phyloP scores from a whole-genome alignment of 2,888 invertebrate genomes.

The Operophtera brumata region DNA sequence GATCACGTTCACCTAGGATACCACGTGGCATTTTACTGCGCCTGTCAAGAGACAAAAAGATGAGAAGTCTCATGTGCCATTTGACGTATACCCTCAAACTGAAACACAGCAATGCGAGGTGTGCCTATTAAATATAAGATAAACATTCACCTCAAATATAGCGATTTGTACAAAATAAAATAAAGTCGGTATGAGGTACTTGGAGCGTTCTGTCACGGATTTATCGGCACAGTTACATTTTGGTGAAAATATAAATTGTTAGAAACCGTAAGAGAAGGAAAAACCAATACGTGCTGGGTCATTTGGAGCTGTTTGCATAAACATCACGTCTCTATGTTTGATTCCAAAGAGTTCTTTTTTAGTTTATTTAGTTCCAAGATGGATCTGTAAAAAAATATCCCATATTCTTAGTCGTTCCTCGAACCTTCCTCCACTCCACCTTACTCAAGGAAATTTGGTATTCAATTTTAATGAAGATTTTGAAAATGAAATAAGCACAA shows the following conservation, averaged over 20 bases:
- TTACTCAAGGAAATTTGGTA: no score
- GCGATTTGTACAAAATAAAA: constrained; percentile 8
- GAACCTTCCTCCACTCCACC: no score
- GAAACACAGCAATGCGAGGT: no score
- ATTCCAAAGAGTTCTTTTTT: constrained; percentile 16
- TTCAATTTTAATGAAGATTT: no score
- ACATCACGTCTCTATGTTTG: constrained; percentile 49
- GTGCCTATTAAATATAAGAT: no score
- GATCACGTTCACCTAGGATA: no score
- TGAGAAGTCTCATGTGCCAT: not conserved
- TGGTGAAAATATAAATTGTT: constrained; percentile 51
- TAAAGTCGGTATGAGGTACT: constrained; percentile 6
- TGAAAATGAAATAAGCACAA: no score
- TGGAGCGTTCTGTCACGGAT: constrained; percentile 38
- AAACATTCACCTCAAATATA: not conserved
- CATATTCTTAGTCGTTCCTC: no score
- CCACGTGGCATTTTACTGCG: not conserved
- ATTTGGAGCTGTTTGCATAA: constrained; percentile 42
- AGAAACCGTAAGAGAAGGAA: constrained; percentile 51
- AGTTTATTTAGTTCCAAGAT: not conserved
- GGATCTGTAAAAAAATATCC: no score
- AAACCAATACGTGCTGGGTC: constrained; percentile 63
- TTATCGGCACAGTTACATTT: constrained; percentile 46
- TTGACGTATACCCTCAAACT: no score
- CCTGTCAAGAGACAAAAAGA: not conserved